These are phyloP conservation scores for Meganola albula DNA, from an alignment of 2,888 invertebrate species.

Conservation along the genomic window DNA sequence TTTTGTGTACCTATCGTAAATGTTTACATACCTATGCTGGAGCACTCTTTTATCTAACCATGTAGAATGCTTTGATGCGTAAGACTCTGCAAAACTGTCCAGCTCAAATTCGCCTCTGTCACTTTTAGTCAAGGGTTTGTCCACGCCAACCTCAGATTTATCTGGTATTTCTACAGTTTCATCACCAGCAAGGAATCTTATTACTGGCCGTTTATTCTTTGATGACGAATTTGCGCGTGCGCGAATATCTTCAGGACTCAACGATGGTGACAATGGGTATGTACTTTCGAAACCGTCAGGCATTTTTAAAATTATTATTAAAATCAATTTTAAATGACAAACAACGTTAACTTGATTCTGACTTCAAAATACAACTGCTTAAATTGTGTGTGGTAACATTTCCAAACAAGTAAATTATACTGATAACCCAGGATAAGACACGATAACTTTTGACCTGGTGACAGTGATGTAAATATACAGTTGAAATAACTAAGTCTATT, in stretches of 20 bases:
- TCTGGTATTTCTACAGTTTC: conserved; percentile 68
- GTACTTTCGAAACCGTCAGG: conserved; percentile 77
- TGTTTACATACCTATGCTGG: conserved; percentile 77
- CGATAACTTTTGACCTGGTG: conserved; percentile 53
- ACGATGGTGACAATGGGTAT: conserved; percentile 70
- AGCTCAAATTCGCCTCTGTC: conserved; percentile 74
- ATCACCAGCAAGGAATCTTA: conserved; percentile 59
- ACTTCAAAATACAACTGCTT: conserved; percentile 34
- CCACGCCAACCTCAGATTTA: conserved; percentile 57
- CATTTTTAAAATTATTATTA: conserved; percentile 56
- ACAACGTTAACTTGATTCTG: conserved; percentile 23
- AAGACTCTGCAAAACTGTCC: conserved; percentile 76
- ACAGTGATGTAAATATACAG: conserved; percentile 50
- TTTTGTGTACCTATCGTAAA: no score
- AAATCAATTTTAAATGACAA: conserved; percentile 8
- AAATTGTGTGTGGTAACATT: conserved; percentile 19
- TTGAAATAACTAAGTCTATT: conserved; percentile 10
- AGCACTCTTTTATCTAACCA: conserved; percentile 78
- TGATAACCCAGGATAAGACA: no score
- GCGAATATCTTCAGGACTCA: conserved; percentile 74
- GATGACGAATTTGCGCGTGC: conserved; percentile 77
- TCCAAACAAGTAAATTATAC: conserved; percentile 35
- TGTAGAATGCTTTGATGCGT: conserved; percentile 58
- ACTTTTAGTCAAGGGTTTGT: conserved; percentile 57
- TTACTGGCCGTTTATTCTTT: conserved; percentile 54